These are phyloP conservation scores for Ambastaia sidthimunki DNA, from an alignment of 2,797 vertebrate species.

Conservation along the genomic window DNA sequence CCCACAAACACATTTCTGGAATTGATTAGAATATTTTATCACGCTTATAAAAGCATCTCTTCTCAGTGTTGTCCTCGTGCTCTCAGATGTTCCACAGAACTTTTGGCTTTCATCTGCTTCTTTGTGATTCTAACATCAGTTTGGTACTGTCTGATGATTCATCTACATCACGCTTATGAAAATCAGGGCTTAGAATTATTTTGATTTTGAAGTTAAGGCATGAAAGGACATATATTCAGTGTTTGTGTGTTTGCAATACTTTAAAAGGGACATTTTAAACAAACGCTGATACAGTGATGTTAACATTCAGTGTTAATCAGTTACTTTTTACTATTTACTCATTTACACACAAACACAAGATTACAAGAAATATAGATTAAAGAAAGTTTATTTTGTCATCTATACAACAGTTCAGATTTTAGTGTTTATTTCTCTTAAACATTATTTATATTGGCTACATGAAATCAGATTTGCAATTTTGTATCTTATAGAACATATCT, in stretches of 20 bases:
- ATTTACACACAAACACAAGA: not conserved
- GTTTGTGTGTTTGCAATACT: conserved; percentile 8
- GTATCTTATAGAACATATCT: not conserved
- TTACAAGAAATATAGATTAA: conserved; percentile 2
- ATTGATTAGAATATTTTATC: conserved; percentile 26
- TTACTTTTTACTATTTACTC: conserved; percentile 28
- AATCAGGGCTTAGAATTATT: not conserved
- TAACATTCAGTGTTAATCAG: conserved; percentile 27
- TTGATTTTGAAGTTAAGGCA: not conserved
- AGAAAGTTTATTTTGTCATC: not conserved
- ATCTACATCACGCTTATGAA: not conserved
- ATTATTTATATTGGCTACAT: too few species aligned
- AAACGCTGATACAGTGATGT: conserved; percentile 1
- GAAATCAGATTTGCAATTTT: too few species aligned
- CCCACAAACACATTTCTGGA: conserved; percentile 35
- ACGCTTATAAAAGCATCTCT: not conserved
- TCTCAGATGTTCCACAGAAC: not conserved
- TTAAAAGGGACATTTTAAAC: not conserved
- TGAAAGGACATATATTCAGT: not conserved
- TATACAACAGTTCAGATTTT: not conserved
- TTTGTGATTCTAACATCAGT: not conserved
- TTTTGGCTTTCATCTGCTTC: not conserved
- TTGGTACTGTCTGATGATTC: not conserved
- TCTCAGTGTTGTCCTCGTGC: not conserved
- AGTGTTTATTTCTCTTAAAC: not conserved